A percentile compares a stretch with the other conserved stretches of the same genome.
phyloP scores from a whole-genome alignment of 1,140 invertebrate species.

The Battus philenor region DNA sequence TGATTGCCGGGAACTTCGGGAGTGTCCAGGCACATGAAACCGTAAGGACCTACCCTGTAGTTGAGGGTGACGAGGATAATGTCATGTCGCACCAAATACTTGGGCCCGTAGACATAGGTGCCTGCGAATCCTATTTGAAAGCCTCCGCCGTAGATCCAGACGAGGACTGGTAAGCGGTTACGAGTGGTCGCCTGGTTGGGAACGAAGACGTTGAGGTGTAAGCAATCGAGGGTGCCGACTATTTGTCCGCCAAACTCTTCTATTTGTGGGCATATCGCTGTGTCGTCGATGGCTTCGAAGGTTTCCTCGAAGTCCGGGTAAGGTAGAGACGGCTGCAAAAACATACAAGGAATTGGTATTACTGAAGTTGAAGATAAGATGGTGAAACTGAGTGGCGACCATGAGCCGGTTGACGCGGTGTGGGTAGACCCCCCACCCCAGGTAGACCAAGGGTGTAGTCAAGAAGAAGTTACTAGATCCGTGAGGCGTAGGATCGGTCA shows the following conservation, averaged over 20 bases:
- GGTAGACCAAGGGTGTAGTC: no score
- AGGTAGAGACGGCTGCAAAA: conserved; percentile 5
- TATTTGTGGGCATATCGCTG: background rate
- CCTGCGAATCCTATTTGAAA: conserved; percentile 75
- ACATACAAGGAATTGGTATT: no score
- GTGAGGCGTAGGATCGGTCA: no score
- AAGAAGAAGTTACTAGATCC: no score
- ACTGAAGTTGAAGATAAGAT: no score
- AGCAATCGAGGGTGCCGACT: conserved; percentile 22
- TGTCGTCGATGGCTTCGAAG: conserved; percentile 14
- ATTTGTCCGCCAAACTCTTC: background rate
- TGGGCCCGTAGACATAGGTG: conserved; percentile 59
- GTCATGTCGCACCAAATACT: conserved; percentile 74
- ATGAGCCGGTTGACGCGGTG: no score
- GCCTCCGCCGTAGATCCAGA: conserved; percentile 83
- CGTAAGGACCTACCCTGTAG: conserved; percentile 78
- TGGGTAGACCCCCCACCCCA: no score
- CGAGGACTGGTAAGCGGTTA: conserved; percentile 21
- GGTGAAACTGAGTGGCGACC: no score
- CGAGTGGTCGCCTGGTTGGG: conserved; percentile 13
- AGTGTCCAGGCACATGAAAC: conserved; percentile 82
- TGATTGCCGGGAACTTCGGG: conserved; percentile 81
- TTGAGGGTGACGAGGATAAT: conserved; percentile 78
- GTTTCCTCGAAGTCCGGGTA: conserved; percentile 5
- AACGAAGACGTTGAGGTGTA: conserved; percentile 24